These are phyloP conservation scores for Grallaria varia DNA, from an alignment of 2,113 vertebrate genomes.

Conservation along the genomic window DNA sequence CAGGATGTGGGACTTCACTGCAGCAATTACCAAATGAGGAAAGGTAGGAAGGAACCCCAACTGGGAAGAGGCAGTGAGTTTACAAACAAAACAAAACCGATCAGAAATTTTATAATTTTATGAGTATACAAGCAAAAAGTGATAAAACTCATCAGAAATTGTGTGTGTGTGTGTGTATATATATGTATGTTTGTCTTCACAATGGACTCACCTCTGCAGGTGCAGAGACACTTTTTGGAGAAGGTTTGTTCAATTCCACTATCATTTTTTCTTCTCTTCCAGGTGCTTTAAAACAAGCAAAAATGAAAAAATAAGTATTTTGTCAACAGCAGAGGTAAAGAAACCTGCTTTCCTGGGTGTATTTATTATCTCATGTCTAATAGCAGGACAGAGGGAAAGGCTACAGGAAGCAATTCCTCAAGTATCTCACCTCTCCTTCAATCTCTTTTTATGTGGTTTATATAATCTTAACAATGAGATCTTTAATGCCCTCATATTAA, in stretches of 20 bases:
- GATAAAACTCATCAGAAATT: not conserved
- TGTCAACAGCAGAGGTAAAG: not conserved
- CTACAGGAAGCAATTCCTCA: not conserved
- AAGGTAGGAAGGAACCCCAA: not conserved
- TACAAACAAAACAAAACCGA: not conserved
- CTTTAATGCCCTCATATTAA: not conserved
- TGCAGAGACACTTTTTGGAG: not conserved
- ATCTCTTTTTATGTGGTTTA: not conserved
- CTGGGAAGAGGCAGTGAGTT: not conserved
- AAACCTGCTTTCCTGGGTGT: not conserved
- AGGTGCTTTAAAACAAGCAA: conserved; percentile 35
- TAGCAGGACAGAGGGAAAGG: not conserved
- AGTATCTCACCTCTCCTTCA: not conserved
- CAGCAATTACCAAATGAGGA: fast-evolving
- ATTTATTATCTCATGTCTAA: not conserved
- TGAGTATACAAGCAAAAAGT: fast-evolving
- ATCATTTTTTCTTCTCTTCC: conserved; percentile 69
- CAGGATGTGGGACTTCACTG: not conserved
- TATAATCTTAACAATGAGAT: fast-evolving
- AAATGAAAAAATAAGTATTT: not conserved
- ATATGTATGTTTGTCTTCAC: not conserved
- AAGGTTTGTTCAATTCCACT: conserved; percentile 50
- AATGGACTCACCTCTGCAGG: conserved; percentile 61
- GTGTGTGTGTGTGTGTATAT: no score
- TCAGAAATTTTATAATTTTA: fast-evolving